Percentiles rank a stretch among this genome's conserved stretches.
Conservation (phyloP, 2,113 vertebrate genomes). For the Progne subis region DNA sequence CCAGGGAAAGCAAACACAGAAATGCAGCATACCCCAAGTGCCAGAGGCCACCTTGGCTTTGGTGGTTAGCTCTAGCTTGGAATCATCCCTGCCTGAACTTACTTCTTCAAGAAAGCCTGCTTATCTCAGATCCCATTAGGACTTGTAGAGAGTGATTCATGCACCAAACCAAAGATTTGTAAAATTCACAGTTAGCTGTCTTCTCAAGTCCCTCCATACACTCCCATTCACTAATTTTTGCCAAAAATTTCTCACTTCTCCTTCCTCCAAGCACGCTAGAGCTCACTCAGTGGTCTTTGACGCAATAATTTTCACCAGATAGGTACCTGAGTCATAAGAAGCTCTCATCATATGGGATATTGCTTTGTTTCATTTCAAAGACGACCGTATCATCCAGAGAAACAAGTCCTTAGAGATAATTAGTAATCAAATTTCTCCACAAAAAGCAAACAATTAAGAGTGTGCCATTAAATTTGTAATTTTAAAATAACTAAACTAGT, state of each 20-base stretch:
- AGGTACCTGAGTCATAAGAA: not conserved
- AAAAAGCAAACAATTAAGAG: not conserved
- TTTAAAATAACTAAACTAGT: not conserved
- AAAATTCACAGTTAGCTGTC: not conserved
- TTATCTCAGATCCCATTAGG: conserved; percentile 68
- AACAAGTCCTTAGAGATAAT: not conserved
- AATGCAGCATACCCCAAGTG: not conserved
- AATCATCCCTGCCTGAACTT: conserved; percentile 52
- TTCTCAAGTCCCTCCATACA: not conserved
- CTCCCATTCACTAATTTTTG: not conserved
- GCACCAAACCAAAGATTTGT: not conserved
- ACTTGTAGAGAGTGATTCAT: conserved; percentile 44
- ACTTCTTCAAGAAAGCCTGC: conserved; percentile 74
- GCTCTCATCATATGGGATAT: not conserved
- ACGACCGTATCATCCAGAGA: not conserved
- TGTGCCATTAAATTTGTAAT: not conserved
- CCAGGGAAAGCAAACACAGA: not conserved
- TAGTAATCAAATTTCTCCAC: not conserved
- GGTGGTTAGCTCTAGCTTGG: conserved; percentile 43
- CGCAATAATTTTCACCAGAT: not conserved
- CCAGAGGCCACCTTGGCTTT: not conserved
- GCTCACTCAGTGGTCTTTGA: not conserved
- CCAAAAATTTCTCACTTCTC: not conserved
- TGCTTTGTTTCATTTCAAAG: not conserved
- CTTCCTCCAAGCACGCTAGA: not conserved